Conservation (phyloP, 2,888 invertebrate species). For the Cecidostiba fungosa region DNA sequence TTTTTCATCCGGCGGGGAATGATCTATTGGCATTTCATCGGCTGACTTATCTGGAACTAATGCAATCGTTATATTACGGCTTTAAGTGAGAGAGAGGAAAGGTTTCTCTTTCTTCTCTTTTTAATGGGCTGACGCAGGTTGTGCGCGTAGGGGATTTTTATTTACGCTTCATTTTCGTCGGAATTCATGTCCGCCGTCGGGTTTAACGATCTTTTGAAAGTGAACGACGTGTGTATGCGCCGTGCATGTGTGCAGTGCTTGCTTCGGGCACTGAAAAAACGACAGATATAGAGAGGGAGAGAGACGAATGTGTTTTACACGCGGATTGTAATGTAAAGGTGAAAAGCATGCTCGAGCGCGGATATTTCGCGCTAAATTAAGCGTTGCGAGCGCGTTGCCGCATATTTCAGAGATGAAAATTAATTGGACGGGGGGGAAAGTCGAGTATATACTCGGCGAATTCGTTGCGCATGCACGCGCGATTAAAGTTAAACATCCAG, state of each 20-base stretch:
- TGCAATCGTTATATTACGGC: neutral
- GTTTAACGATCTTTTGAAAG: conserved; percentile 11
- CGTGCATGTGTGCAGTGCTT: neutral
- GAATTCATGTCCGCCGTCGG: conserved; percentile 3
- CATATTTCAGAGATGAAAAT: conserved; percentile 11
- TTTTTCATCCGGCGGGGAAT: neutral
- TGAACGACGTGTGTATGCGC: neutral
- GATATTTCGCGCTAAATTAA: conserved; percentile 13
- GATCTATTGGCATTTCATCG: neutral
- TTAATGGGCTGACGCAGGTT: neutral
- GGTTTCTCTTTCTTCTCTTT: neutral
- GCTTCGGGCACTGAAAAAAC: neutral
- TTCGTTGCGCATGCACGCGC: neutral
- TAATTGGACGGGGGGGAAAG: neutral
- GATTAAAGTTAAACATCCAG: neutral
- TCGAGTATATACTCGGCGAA: neutral
- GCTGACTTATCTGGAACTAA: conserved; percentile 2
- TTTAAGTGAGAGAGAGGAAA: neutral
- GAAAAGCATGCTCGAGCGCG: conserved; percentile 4
- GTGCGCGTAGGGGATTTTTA: neutral
- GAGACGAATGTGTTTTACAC: conserved; percentile 8
- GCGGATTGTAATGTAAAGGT: conserved; percentile 1
- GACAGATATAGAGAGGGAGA: neutral
- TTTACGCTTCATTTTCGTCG: neutral
- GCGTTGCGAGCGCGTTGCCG: neutral